Evolutionary conservation across 2,888 invertebrate species (phyloP).

Genomic region (Brenthis daphne): DNA sequence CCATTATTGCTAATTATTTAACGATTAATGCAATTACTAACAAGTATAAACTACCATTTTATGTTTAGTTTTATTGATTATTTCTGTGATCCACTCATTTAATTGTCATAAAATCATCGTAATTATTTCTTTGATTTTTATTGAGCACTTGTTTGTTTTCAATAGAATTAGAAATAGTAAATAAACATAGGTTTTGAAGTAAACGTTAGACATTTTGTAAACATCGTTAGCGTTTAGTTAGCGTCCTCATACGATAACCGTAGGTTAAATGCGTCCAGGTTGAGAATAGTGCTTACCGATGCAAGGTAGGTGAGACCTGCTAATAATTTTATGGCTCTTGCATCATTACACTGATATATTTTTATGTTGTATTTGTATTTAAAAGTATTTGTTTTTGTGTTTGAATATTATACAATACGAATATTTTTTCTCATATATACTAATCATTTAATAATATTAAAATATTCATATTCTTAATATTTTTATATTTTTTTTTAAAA

Average conservation of each 20-base stretch:
- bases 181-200: conserved; percentile 51
- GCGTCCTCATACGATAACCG: conserved; percentile 45
- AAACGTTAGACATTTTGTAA: conserved; percentile 72
- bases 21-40: conserved; percentile 10
- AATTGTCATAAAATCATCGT: not conserved
- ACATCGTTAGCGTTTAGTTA: conserved; percentile 65
- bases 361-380: no score
- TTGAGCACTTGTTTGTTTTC: not conserved
- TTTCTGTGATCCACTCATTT: not conserved
- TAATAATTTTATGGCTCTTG: conserved; percentile 12
- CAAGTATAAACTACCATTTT: not conserved
- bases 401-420: no score
- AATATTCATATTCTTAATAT: no score
- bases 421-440: no score
- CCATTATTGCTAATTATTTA: conserved; percentile 24
- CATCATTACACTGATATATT: not conserved
- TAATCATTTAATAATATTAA: no score
- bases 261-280: conserved; percentile 38
- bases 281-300: conserved; percentile 37
- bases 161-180: conserved; percentile 42
- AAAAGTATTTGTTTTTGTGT: no score
- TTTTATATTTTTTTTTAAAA: no score
- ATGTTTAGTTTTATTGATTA: conserved; percentile 9
- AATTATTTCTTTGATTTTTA: not conserved
- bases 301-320: conserved; percentile 31